These are phyloP conservation scores for Melitaea cinxia DNA, from an alignment of 1,140 invertebrate genomes.

Conservation along the genomic window DNA sequence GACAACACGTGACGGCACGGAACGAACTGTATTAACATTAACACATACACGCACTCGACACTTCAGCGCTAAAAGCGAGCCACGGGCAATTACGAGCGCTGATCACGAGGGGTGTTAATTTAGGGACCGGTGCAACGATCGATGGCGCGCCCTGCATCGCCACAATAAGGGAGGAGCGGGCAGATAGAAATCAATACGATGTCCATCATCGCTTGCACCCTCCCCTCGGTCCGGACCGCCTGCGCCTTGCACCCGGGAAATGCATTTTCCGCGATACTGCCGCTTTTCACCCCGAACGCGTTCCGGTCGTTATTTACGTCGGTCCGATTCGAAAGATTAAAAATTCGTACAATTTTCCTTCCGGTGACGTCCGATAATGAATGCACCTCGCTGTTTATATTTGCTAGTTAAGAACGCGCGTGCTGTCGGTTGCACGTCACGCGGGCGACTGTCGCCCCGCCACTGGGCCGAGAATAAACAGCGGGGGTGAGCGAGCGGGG, in stretches of 20 bases:
- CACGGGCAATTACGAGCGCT: conserved; percentile 37
- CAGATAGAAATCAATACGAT: conserved; percentile 82
- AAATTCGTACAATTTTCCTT: conserved; percentile 54
- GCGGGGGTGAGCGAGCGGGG: conserved; percentile 57
- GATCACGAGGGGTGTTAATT: conserved; percentile 58
- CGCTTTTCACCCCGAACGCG: conserved; percentile 50
- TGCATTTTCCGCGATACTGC: conserved; percentile 69
- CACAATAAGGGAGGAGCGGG: conserved; percentile 77
- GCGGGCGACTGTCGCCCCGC: conserved; percentile 76
- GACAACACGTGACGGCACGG: no score
- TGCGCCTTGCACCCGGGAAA: conserved; percentile 75
- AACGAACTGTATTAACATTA: no score
- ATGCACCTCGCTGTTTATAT: conserved; percentile 66
- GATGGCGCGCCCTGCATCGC: conserved; percentile 75
- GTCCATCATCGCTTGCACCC: conserved; percentile 78
- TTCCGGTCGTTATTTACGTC: conserved; percentile 29
- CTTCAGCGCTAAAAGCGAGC: conserved; percentile 49
- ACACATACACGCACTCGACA: conserved; percentile 57
- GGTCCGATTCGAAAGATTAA: conserved; percentile 27
- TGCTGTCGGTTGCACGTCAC: conserved; percentile 66
- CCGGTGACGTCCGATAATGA: conserved; percentile 57
- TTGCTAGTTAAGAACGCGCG: conserved; percentile 57
- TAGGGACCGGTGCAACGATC: conserved; percentile 74
- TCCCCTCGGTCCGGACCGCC: conserved; percentile 57
- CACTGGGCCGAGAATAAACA: conserved; percentile 75